A percentile compares a stretch with the other conserved stretches of the same genome.
These are phyloP conservation scores for Typhlichthys eigenmanni DNA, from an alignment of 2,797 vertebrate species.

Conservation along the genomic window DNA sequence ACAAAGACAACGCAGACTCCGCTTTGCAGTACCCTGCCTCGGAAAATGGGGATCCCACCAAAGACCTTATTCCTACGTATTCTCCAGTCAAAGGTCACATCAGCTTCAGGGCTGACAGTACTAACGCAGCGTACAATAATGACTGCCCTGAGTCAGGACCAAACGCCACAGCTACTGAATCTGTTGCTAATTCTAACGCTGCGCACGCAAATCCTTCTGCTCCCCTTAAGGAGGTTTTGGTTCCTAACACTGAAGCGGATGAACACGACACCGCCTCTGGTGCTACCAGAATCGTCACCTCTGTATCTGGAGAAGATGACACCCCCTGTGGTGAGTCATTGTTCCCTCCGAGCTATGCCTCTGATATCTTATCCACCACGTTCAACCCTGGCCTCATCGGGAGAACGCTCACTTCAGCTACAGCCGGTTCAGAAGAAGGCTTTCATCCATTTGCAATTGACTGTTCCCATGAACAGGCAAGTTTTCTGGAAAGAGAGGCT, in stretches of 20 bases:
- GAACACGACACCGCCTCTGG: not conserved
- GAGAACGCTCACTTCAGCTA: not conserved
- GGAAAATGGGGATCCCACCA: not conserved
- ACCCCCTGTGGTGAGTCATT: conserved; percentile 27
- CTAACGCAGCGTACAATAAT: too few relatives aligned
- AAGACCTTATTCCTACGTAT: conserved; percentile 2
- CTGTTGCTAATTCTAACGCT: not conserved
- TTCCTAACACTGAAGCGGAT: conserved; percentile 7
- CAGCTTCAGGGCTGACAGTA: too few relatives aligned
- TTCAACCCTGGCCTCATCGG: not conserved
- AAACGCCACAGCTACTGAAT: not conserved
- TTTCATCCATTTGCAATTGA: not conserved
- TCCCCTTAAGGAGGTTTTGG: conserved; percentile 1
- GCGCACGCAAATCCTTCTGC: not conserved
- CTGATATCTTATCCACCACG: conserved; percentile 9
- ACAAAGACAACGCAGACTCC: not conserved
- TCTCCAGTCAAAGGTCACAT: conserved; percentile 2
- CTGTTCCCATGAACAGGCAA: not conserved
- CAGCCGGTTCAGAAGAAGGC: conserved; percentile 21
- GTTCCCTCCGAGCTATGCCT: conserved; percentile 44
- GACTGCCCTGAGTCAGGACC: not conserved
- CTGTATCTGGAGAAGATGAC: not conserved
- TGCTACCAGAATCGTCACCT: not conserved
- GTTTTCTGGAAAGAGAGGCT: not conserved
- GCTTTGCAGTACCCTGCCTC: not conserved